Evolutionary conservation across 2,113 vertebrate genomes (phyloP).

Genomic region (Vimba vimba): DNA sequence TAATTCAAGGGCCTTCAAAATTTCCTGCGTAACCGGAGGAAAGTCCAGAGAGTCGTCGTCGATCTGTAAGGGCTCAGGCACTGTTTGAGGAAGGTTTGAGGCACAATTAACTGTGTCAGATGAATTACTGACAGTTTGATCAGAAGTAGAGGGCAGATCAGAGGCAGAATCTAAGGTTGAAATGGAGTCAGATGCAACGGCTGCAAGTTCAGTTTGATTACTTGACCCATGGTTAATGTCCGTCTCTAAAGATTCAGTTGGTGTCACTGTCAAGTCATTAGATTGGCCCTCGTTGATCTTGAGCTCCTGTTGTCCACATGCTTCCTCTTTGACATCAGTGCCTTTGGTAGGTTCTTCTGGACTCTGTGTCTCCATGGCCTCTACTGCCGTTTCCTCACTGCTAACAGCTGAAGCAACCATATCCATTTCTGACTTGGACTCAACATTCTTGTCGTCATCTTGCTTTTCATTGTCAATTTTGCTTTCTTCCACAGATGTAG

Average conservation of each 20-base stretch:
- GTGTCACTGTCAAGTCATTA: neutral
- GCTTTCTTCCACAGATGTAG: neutral
- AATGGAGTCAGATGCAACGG: neutral
- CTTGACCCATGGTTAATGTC: neutral
- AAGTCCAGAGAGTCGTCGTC: conserved; percentile 44
- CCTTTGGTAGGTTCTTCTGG: conserved; percentile 16
- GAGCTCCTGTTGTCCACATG: neutral
- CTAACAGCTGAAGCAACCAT: conserved; percentile 7
- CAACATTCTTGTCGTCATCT: neutral
- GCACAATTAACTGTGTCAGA: neutral
- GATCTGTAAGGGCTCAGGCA: neutral
- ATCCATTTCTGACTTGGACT: conserved; percentile 6
- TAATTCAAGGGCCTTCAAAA: conserved; percentile 61
- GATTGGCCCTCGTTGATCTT: neutral
- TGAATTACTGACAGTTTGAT: conserved; percentile 9
- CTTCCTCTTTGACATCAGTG: conserved; percentile 32
- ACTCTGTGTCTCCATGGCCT: neutral
- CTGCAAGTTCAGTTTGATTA: neutral
- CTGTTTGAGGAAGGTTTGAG: neutral
- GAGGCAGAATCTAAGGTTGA: neutral
- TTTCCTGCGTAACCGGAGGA: conserved; percentile 61
- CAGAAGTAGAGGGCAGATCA: conserved; percentile 10
- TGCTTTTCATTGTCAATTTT: neutral
- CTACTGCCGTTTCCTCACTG: neutral
- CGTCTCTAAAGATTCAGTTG: neutral